Conservation (phyloP, 1,140 invertebrate species). For the Leptonema lineaticorne region DNA sequence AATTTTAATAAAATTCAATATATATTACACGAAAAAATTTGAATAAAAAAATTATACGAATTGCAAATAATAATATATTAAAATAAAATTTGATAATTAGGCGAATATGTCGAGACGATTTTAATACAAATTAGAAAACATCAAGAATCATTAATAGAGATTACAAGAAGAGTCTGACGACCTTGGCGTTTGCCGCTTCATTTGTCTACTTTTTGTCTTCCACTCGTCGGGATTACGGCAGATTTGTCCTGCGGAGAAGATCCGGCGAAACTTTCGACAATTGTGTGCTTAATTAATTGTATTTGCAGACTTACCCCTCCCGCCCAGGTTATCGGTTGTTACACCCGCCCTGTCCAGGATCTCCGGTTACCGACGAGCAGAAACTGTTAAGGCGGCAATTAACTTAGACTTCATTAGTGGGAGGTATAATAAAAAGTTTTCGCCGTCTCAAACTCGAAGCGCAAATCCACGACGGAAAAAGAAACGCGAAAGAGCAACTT, state of each 20-base stretch:
- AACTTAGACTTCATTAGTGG: conserved; percentile 42
- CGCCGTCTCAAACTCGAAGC: conserved; percentile 31
- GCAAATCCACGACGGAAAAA: conserved; percentile 30
- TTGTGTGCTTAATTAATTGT: conserved; percentile 40
- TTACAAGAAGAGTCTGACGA: not conserved
- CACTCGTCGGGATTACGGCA: not conserved
- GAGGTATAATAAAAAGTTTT: conserved; percentile 41
- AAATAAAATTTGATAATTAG: no score
- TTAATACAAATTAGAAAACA: no score
- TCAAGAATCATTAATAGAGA: not conserved
- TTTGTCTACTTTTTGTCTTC: not conserved
- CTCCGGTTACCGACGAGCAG: conserved; percentile 24
- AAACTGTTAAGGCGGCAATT: conserved; percentile 41
- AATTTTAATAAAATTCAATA: no score
- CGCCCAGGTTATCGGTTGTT: conserved; percentile 31
- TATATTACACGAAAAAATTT: no score
- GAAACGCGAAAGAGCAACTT: conserved; percentile 16
- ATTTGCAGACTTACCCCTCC: conserved; percentile 26
- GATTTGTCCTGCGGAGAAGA: not conserved
- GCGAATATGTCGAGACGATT: no score
- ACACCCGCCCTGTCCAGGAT: conserved; percentile 19
- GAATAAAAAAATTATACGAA: no score
- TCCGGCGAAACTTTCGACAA: conserved; percentile 21
- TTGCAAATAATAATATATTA: no score
- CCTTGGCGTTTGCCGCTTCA: not conserved